Base-by-base conservation (phyloP, 2,797 vertebrate genomes). In the Poecilia wingei region DNA sequence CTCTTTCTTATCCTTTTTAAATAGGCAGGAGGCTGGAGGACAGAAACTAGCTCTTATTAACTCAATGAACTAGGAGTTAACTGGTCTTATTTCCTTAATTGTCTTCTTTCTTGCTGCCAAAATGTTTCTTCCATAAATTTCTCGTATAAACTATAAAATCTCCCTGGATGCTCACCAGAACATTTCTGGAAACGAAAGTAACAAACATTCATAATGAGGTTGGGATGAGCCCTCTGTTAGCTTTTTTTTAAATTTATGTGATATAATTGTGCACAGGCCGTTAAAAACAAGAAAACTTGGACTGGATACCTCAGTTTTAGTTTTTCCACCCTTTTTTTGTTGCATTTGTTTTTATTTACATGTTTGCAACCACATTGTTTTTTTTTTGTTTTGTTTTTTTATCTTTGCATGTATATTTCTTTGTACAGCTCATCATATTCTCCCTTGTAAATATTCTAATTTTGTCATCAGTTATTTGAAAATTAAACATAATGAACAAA, bases 331-430 rank as follows among this genome's bases (percentile, higher is more conserved):
- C 28, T 69, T 79, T 89, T 72, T 83, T 79, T 84, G 70, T 89
- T 74, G 79, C 85, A 73, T 86, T 90, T 83, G 76, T 76, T 96
- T 91, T 86, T 95, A 70, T 96, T 92, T 86, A 89, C 89, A 85
- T 91, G 84, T 88, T 94, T 91, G 89, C 81, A 91, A 59, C 82
- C 78, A 71, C 68, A 8, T 45, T 70, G 41, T 72, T 77, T 49
- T 12, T 12, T 53, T n/a, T 9, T 1, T n/a, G n/a, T 0, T 2
- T 49, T 49, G 22, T 92, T 93, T 96, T 74, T 73, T 74, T 59
- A 96, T 94, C 91, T 96, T 97, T 97, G 97, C 98, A 98, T 98
- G 97, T 98, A 98, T 97, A 98, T 98, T 98, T 97, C 96, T 97
- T 98, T 99, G 98, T 98, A 99, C 97, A 99, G 96, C 95, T 87